Evolutionary conservation across 2,888 invertebrate genomes (phyloP), one percentile per base, ranked within the genome.

Genomic region (Nymphalis polychloros): DNA sequence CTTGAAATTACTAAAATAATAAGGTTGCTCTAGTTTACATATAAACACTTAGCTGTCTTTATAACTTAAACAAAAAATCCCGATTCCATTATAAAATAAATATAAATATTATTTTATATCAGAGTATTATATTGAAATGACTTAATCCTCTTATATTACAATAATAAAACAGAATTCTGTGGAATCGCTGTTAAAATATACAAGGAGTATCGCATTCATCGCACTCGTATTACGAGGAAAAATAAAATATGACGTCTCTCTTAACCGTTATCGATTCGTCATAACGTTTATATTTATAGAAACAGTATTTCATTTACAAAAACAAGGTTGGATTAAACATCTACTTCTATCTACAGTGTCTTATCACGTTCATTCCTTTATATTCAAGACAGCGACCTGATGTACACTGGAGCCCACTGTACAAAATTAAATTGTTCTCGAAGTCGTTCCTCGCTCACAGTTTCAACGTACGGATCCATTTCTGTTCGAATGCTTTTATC

Each of bases 401-500:
- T 27, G 48, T 61, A 57, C 55, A 48, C 48, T 62, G 66, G 53
- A 62, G 55, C 64, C 41, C 64, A 49, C 64, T 69, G 62, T 71
- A 69, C 57, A 66, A 71, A 72, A 72, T 69, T 69, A 64, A 72
- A 72, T 72, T 69, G 67, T 61, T 69, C 69, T 65, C 64, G 49
- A 64, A 59, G 69, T 31, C 59, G 64, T 64, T 61, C 48, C 64
- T 47, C 59, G 59, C 60, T 71, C 55, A 65, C 67, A 62, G 57
- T 61, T 68, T 53, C 64, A 70, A 48, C 69, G 67, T 67, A 63
- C 64, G 67, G 64, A 67, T 72, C 67, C 71, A 72, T 72, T 72
- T 72, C 64, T 69, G 53, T 61, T 64, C 67, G 64, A 59, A 69
- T 72, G 71, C 71, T 72, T 72, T 72, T 72, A 67, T 72, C 69